Evolutionary conservation across 1,140 invertebrate genomes (phyloP).

Genomic region (Zeugodacus cucurbitae): DNA sequence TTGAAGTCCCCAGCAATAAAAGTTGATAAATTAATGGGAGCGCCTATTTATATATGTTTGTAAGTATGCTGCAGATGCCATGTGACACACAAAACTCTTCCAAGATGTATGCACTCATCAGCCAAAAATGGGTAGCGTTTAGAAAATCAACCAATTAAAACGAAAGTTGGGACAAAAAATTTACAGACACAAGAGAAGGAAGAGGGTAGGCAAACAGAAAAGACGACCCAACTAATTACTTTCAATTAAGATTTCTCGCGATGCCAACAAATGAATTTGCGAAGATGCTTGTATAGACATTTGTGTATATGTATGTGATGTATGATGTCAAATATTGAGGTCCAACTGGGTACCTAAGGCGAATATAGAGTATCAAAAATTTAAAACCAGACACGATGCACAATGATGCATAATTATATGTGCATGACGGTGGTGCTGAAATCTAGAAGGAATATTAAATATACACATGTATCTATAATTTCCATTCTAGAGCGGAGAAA

Average conservation of each 20-base stretch:
- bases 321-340: not conserved
- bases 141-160: not conserved
- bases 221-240: constrained; percentile 21
- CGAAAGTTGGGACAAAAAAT: not conserved
- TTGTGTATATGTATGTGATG: not conserved
- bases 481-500: no score
- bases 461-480: no score
- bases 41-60: not conserved
- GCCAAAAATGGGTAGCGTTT: not conserved
- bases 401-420: not conserved
- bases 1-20: not conserved
- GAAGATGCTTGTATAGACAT: not conserved
- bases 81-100: not conserved
- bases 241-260: constrained; percentile 25
- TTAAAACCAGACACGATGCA: not conserved
- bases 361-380: not conserved
- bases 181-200: not conserved
- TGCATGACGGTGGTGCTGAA: no score
- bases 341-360: not conserved
- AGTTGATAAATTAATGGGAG: not conserved
- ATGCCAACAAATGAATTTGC: constrained; percentile 17
- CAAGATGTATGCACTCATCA: not conserved
- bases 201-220: not conserved
- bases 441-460: no score
- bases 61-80: not conserved